Conservation (phyloP, 2,113 vertebrate species). For the Hucho hucho region DNA sequence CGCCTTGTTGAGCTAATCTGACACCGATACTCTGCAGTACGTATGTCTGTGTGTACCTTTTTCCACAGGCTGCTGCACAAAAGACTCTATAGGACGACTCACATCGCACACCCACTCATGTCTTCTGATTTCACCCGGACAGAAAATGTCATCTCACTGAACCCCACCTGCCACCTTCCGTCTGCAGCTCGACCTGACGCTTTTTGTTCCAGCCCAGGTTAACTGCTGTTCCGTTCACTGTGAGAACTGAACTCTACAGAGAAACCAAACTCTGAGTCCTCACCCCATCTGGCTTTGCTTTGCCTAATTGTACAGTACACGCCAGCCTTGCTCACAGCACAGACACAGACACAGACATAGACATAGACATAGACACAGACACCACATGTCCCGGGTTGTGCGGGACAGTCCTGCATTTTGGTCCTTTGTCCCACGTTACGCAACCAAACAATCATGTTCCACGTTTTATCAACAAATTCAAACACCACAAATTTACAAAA, state of each 20-base stretch:
- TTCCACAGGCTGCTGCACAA: conserved; percentile 8
- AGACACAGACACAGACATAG: no score
- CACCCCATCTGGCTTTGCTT: conserved; percentile 58
- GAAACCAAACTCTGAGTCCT: not conserved
- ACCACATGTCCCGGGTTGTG: no score
- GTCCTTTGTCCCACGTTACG: no score
- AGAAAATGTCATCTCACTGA: conserved; percentile 29
- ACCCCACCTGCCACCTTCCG: conserved; percentile 43
- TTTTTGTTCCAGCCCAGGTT: conserved; percentile 47
- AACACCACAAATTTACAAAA: no score
- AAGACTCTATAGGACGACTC: not conserved
- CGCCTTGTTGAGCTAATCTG: not conserved
- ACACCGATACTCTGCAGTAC: not conserved
- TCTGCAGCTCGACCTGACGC: conserved; percentile 36
- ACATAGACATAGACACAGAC: no score
- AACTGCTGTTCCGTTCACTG: conserved; percentile 32
- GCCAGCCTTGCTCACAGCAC: conserved; percentile 9
- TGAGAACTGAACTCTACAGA: conserved; percentile 10
- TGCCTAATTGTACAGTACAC: conserved; percentile 22
- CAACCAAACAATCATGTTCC: no score
- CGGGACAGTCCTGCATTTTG: no score
- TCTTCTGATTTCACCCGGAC: conserved; percentile 17
- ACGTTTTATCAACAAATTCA: no score
- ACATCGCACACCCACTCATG: not conserved
- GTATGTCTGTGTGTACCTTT: conserved; percentile 1